Conservation (phyloP, 1,140 invertebrate genomes). For the Oncopodura yosiiana region DNA sequence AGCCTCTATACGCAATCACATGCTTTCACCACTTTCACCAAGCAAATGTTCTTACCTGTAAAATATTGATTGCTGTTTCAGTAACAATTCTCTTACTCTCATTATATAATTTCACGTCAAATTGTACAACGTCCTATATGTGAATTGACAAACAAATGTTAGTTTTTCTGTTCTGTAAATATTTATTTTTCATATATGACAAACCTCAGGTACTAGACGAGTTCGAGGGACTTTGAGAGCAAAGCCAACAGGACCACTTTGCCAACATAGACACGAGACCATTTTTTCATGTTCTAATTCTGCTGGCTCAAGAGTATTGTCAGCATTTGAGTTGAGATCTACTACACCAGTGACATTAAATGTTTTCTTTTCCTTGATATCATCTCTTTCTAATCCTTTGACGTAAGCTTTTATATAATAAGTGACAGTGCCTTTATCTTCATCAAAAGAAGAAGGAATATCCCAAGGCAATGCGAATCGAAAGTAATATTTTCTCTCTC, state of each 20-base stretch:
- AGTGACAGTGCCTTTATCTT: slow-evolving; percentile 7
- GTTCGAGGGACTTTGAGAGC: slow-evolving; percentile 7
- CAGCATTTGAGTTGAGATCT: slow-evolving; percentile 4
- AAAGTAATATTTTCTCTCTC: slow-evolving; percentile 10
- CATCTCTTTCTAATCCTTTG: slow-evolving; percentile 7
- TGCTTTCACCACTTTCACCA: too few relatives aligned
- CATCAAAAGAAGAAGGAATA: slow-evolving; percentile 9
- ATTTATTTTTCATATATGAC: too few relatives aligned
- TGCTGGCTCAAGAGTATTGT: slow-evolving; percentile 1
- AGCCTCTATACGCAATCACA: too few relatives aligned
- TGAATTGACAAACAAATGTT: too few relatives aligned
- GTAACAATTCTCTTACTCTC: slow-evolving; percentile 6
- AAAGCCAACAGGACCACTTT: slow-evolving; percentile 14
- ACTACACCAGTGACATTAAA: slow-evolving; percentile 4
- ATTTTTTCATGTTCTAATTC: slow-evolving; percentile 6
- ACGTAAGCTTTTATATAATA: slow-evolving; percentile 10
- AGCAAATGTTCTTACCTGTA: too few relatives aligned
- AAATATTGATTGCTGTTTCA: not conserved
- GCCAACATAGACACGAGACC: slow-evolving; percentile 7
- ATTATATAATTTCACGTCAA: slow-evolving; percentile 8
- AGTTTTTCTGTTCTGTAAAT: too few relatives aligned
- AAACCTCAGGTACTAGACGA: slow-evolving; percentile 9
- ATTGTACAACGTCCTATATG: too few relatives aligned
- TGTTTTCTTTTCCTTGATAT: slow-evolving; percentile 7
- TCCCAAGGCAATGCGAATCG: slow-evolving; percentile 12